Evolutionary conservation across 2,113 vertebrate genomes (phyloP).

Genomic region (Pampusana beccarii): DNA sequence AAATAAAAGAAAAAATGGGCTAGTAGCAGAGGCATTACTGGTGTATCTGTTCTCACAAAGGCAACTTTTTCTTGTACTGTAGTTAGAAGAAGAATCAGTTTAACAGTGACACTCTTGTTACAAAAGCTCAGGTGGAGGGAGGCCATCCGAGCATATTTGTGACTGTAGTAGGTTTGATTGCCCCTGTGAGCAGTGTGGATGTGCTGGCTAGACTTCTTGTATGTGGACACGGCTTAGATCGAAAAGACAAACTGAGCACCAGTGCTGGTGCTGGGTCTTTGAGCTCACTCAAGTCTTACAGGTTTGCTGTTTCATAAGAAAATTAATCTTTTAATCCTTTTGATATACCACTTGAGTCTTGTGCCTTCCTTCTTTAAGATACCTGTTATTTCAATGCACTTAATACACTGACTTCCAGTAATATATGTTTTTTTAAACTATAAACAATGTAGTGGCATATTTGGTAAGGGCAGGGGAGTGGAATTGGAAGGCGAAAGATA

Average conservation of each 20-base stretch:
- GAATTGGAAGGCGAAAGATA: neutral
- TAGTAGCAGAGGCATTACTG: neutral
- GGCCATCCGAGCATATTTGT: accelerated
- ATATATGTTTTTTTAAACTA: neutral
- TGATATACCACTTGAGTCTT: neutral
- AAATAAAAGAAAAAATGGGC: neutral
- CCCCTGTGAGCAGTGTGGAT: neutral
- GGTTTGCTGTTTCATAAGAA: neutral
- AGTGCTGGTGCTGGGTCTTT: neutral
- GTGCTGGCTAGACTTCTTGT: neutral
- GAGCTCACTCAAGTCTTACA: neutral
- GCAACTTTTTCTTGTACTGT: neutral
- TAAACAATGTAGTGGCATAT: neutral
- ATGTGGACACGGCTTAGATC: neutral
- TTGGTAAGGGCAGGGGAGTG: accelerated
- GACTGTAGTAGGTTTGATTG: neutral
- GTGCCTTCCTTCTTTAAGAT: neutral
- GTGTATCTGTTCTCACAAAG: neutral
- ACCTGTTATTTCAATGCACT: neutral
- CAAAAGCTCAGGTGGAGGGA: neutral
- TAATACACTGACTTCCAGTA: neutral
- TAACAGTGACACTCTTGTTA: neutral
- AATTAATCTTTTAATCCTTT: neutral
- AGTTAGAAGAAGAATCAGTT: neutral
- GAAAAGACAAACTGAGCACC: neutral